Conservation (phyloP, 1,140 invertebrate genomes). For the Drosophila murphyi region DNA sequence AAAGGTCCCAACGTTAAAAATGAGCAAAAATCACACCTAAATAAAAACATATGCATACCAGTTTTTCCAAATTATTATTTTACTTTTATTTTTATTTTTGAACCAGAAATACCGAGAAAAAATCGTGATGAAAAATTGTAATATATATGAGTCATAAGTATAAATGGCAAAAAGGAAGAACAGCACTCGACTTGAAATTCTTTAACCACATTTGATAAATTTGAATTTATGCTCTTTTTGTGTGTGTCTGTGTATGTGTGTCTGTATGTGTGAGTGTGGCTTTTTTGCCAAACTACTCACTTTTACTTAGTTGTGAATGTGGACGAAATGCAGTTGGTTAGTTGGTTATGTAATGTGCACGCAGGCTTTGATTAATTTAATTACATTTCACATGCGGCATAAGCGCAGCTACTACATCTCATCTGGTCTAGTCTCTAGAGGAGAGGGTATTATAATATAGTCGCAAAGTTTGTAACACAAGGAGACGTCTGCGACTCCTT, state of each 20-base stretch:
- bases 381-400: slow-evolving; percentile 52
- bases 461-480: too few relatives aligned
- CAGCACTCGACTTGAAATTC: slow-evolving; percentile 61
- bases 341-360: slow-evolving; percentile 56
- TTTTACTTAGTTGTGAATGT: slow-evolving; percentile 47
- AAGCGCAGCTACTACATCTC: not conserved
- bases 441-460: too few relatives aligned
- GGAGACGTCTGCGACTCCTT: too few relatives aligned
- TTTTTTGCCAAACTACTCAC: slow-evolving; percentile 43
- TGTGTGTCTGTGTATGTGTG: slow-evolving; percentile 19
- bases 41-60: slow-evolving; percentile 63
- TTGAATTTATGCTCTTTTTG: slow-evolving; percentile 62
- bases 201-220: slow-evolving; percentile 78
- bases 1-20: slow-evolving; percentile 65
- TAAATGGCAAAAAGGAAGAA: slow-evolving; percentile 30
- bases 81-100: slow-evolving; percentile 72
- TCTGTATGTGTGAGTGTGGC: slow-evolving; percentile 20
- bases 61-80: slow-evolving; percentile 79
- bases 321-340: slow-evolving; percentile 41
- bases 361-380: slow-evolving; percentile 77
- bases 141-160: slow-evolving; percentile 40
- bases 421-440: not conserved
- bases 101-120: slow-evolving; percentile 21
- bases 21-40: slow-evolving; percentile 68
- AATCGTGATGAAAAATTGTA: slow-evolving; percentile 38